Percentiles rank a stretch among this genome's conserved stretches.
Evolutionary conservation across 2,888 invertebrate genomes (phyloP).

Genomic region (Acanthacorydalis orientalis): DNA sequence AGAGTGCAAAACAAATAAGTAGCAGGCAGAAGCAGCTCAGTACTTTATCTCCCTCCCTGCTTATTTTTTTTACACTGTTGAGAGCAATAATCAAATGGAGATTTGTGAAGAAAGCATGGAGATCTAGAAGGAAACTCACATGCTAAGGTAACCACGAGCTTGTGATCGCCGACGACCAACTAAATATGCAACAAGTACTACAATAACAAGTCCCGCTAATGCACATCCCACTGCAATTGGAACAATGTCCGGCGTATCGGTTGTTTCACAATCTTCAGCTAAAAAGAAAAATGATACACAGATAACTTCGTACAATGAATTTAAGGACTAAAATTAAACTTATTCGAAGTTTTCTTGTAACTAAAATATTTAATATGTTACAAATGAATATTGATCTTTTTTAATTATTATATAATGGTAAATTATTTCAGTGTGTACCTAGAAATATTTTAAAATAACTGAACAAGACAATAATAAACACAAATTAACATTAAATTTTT

Average conservation of each 20-base stretch:
- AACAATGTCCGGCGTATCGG: conserved; percentile 72
- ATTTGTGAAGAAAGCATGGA: conserved; percentile 10
- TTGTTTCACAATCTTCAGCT: conserved; percentile 57
- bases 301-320: conserved; percentile 36
- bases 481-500: too few species aligned
- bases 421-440: too few species aligned
- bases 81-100: conserved; percentile 10
- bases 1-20: too few species aligned
- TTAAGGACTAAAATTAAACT: background rate
- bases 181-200: conserved; percentile 85
- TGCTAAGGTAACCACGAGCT: conserved; percentile 74
- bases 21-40: too few species aligned
- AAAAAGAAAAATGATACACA: conserved; percentile 21
- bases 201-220: conserved; percentile 72
- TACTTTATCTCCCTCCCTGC: too few species aligned
- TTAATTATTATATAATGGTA: too few species aligned
- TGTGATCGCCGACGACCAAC: conserved; percentile 75
- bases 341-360: background rate
- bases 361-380: background rate
- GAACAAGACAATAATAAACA: too few species aligned
- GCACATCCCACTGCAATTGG: conserved; percentile 95
- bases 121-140: conserved; percentile 34
- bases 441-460: too few species aligned
- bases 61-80: background rate
- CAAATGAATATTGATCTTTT: too few species aligned